These are phyloP conservation scores for Chlorospingus flavigularis DNA, from an alignment of 2,797 vertebrate genomes.

Conservation along the genomic window DNA sequence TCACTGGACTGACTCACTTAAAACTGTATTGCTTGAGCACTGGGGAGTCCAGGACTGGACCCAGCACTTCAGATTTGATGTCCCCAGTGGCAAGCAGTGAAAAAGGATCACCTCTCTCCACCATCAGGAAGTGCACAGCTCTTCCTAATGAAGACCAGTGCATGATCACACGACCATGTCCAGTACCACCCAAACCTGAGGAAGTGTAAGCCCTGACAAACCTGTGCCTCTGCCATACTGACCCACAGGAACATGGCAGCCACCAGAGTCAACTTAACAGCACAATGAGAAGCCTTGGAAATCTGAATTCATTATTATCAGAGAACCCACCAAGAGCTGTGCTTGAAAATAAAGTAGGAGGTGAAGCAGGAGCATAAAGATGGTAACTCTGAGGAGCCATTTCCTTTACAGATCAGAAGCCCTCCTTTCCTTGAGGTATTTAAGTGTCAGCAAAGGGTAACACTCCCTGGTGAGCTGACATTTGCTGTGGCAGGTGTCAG, in stretches of 20 bases:
- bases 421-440: not conserved
- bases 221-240: not conserved
- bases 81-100: not conserved
- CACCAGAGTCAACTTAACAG: not conserved
- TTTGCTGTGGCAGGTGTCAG: not conserved
- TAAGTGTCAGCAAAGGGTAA: not conserved
- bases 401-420: not conserved
- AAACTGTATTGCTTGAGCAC: not conserved
- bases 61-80: not conserved
- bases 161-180: not conserved
- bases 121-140: not conserved
- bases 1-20: not conserved
- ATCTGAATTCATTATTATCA: not conserved
- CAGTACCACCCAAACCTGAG: not conserved
- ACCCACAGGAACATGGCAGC: not conserved
- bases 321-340: not conserved
- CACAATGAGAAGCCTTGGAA: not conserved
- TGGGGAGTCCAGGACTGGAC: not conserved
- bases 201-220: not conserved
- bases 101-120: not conserved
- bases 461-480: not conserved
- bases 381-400: not conserved
- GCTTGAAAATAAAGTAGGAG: not conserved
- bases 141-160: not conserved
- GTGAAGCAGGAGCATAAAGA: not conserved